Conservation (phyloP, 1,140 invertebrate genomes). For the Macrocentrus cingulum region DNA sequence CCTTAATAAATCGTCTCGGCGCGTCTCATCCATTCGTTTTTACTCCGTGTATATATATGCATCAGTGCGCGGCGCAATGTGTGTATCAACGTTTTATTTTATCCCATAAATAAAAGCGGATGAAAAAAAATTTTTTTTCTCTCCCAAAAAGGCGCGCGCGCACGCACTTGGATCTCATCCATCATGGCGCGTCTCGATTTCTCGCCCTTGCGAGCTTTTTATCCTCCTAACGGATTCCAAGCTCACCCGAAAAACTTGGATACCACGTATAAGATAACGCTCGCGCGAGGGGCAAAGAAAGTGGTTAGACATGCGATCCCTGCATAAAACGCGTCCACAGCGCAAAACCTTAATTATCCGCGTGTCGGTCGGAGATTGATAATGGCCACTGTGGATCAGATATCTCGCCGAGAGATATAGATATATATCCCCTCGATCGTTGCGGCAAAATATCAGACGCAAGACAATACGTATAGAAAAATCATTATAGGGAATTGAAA, state of each 20-base stretch:
- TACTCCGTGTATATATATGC: not conserved
- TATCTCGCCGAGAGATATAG: slow-evolving; percentile 22
- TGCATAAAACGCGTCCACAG: slow-evolving; percentile 42
- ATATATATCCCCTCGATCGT: slow-evolving; percentile 1
- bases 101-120: not conserved
- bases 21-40: not conserved
- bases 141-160: not conserved
- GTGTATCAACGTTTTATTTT: not conserved
- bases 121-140: not conserved
- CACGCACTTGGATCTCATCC: not conserved
- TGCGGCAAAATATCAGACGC: not conserved
- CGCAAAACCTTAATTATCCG: slow-evolving; percentile 47
- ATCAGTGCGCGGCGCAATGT: not conserved
- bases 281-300: too few species aligned
- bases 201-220: not conserved
- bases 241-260: slow-evolving; percentile 29
- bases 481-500: not conserved
- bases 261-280: slow-evolving; percentile 42
- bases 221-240: slow-evolving; percentile 6
- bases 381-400: slow-evolving; percentile 36
- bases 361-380: slow-evolving; percentile 47
- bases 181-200: not conserved
- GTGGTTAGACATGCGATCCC: slow-evolving; percentile 49
- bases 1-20: not conserved
- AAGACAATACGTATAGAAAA: not conserved